Percentiles rank a stretch among this genome's conserved stretches.
Conservation (phyloP, 2,113 vertebrate genomes). For the Lycocorax pyrrhopterus region DNA sequence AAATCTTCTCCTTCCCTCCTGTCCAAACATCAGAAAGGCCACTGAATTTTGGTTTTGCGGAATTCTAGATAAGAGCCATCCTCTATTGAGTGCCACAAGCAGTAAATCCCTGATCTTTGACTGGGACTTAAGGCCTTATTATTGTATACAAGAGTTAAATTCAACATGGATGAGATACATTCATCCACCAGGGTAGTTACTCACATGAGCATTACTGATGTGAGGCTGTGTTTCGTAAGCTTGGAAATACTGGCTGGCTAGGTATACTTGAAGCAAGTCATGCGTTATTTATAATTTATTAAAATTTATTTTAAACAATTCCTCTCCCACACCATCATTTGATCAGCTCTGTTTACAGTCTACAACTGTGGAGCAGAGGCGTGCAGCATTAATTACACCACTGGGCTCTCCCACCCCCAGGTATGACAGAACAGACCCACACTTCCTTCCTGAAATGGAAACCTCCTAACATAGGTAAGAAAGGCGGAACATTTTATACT, state of each 20-base stretch:
- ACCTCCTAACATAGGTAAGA: neutral
- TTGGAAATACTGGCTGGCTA: neutral
- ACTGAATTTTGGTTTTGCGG: neutral
- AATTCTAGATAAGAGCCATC: neutral
- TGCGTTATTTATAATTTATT: slow-evolving; percentile 48
- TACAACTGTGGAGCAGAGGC: slow-evolving; percentile 36
- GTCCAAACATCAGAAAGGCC: neutral
- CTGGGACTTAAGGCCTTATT: neutral
- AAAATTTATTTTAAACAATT: slow-evolving; percentile 58
- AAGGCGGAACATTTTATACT: neutral
- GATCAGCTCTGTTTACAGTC: slow-evolving; percentile 61
- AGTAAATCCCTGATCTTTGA: neutral
- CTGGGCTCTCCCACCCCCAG: slow-evolving; percentile 13
- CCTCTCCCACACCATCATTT: slow-evolving; percentile 55
- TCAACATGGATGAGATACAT: neutral
- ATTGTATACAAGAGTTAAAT: neutral
- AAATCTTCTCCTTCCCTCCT: neutral
- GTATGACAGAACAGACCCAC: slow-evolving; percentile 33
- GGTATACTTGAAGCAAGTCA: neutral
- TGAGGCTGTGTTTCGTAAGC: neutral
- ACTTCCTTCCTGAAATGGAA: slow-evolving; percentile 56
- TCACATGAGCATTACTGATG: neutral
- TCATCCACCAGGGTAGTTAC: neutral
- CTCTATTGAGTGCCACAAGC: neutral
- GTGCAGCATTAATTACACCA: slow-evolving; percentile 21